phyloP scores from a whole-genome alignment of 2,888 invertebrate species.

The Portevinia maculata region DNA sequence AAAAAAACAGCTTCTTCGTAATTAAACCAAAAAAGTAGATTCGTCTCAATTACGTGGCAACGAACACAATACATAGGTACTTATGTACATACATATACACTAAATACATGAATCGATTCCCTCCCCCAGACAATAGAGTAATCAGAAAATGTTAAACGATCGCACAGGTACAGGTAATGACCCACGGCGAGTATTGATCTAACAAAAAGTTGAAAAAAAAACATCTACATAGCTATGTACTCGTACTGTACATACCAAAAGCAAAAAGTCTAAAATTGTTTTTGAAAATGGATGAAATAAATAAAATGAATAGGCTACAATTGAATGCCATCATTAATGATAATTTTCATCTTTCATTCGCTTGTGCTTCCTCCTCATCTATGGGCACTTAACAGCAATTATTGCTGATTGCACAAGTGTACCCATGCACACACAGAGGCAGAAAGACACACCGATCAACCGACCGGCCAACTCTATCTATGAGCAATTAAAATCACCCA shows the following conservation, averaged over 20 bases:
- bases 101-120: conserved; percentile 29
- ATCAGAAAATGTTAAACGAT: conserved; percentile 41
- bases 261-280: conserved; percentile 27
- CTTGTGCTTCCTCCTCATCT: conserved; percentile 14
- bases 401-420: conserved; percentile 55
- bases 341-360: conserved; percentile 31
- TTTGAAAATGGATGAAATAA: conserved; percentile 37
- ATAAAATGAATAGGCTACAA: conserved; percentile 34
- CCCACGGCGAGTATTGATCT: conserved; percentile 42
- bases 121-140: conserved; percentile 42
- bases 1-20: not conserved
- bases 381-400: conserved; percentile 55
- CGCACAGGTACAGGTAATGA: conserved; percentile 8
- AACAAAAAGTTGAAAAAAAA: not conserved
- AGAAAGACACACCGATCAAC: not conserved
- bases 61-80: not conserved
- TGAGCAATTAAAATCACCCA: conserved; percentile 62
- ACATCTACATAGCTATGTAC: too few species aligned
- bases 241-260: not conserved
- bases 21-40: conserved; percentile 36
- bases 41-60: not conserved
- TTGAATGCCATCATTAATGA: conserved; percentile 58
- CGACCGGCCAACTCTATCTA: conserved; percentile 15
- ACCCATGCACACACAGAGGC: not conserved
- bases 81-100: not conserved